phyloP scores from a whole-genome alignment of 2,888 invertebrate species.

The Seladonia tumulorum region DNA sequence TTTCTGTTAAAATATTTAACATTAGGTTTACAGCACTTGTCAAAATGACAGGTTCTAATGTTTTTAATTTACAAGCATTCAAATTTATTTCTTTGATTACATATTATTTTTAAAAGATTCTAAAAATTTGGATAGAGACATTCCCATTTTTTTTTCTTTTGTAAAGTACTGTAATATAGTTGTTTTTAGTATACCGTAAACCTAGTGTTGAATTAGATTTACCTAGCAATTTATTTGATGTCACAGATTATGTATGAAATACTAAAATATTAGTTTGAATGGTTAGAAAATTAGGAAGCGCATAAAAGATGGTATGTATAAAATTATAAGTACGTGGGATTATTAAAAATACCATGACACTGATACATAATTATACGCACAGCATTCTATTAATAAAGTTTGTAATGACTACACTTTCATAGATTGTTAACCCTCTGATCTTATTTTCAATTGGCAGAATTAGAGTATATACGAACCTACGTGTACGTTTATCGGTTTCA shows the following conservation, averaged over 20 bases:
- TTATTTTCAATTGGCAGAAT: slow-evolving; percentile 41
- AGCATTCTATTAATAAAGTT: background rate
- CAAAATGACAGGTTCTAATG: too few species aligned
- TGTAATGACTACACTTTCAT: background rate
- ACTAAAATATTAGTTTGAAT: background rate
- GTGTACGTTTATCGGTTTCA: slow-evolving; percentile 36
- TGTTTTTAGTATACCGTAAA: too few species aligned
- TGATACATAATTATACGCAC: background rate
- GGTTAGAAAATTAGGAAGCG: background rate
- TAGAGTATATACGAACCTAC: background rate
- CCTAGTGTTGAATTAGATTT: background rate
- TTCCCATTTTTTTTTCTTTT: too few species aligned
- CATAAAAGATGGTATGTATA: background rate
- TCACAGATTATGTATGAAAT: background rate
- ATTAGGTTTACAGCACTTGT: too few species aligned
- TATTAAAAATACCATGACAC: background rate
- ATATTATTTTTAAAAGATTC: too few species aligned
- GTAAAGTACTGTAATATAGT: too few species aligned
- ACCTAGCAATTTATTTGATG: background rate
- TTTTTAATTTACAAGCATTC: too few species aligned
- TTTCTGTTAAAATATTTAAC: background rate
- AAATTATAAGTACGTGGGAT: background rate
- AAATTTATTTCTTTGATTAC: too few species aligned
- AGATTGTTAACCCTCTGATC: slow-evolving; percentile 36
- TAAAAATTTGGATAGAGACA: too few species aligned